Evolutionary conservation across 2,888 invertebrate species (phyloP).

Genomic region (Rapana venosa): DNA sequence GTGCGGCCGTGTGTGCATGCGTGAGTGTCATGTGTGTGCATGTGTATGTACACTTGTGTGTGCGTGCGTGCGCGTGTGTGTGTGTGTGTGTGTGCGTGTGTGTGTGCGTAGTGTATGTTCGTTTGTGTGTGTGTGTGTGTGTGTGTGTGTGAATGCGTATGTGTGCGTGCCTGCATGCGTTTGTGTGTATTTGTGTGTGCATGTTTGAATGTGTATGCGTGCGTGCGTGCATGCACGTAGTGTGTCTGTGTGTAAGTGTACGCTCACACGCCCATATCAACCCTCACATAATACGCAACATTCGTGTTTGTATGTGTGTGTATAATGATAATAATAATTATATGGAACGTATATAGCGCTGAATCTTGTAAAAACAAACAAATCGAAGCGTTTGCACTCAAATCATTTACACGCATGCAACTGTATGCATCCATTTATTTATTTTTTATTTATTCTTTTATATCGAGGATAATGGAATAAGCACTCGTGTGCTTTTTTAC

Average conservation of each 20-base stretch:
- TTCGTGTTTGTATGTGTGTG: not conserved
- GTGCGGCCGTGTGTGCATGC: too few relatives aligned
- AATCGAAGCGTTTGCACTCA: too few relatives aligned
- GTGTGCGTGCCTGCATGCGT: not conserved
- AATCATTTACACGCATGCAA: too few relatives aligned
- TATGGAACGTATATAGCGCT: too few relatives aligned
- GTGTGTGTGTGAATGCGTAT: not conserved
- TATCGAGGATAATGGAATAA: too few relatives aligned
- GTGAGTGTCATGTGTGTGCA: not conserved
- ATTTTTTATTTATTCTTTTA: too few relatives aligned
- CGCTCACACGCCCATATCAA: not conserved
- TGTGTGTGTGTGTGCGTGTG: not conserved
- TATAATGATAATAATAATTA: too few relatives aligned
- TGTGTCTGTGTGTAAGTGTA: not conserved
- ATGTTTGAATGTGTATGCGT: not conserved
- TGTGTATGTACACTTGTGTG: not conserved
- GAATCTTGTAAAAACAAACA: too few relatives aligned
- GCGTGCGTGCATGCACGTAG: not conserved
- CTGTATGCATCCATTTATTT: too few relatives aligned
- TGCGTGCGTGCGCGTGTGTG: not conserved
- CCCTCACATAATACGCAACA: not conserved
- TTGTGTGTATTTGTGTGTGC: not conserved
- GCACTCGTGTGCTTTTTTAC: too few relatives aligned
- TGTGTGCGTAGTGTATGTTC: not conserved
- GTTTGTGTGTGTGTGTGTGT: conserved; percentile 1